Percentiles rank a stretch among this genome's conserved stretches.
Conservation (phyloP, 2,888 invertebrate genomes). For the Hofmannophila pseudospretella region DNA sequence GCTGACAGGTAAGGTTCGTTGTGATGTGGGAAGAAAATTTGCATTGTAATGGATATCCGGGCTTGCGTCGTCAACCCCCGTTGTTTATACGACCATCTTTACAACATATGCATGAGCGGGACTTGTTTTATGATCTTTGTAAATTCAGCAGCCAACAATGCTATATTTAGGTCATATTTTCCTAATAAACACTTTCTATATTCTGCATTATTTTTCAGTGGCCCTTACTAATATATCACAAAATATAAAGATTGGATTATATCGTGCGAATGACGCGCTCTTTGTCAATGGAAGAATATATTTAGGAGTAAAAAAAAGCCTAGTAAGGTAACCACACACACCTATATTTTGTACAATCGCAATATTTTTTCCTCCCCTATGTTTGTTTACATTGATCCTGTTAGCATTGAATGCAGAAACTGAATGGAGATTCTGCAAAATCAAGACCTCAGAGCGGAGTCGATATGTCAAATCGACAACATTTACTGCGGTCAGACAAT, state of each 20-base stretch:
- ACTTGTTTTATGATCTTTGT: slow-evolving; percentile 32
- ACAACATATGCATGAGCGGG: slow-evolving; percentile 33
- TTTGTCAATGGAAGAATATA: no score
- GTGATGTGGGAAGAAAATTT: slow-evolving; percentile 56
- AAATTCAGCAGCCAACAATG: slow-evolving; percentile 32
- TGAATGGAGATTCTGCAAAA: slow-evolving; percentile 34
- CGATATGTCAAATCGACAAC: slow-evolving; percentile 48
- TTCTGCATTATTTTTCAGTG: not conserved
- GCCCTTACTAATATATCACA: no score
- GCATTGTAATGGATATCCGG: slow-evolving; percentile 68
- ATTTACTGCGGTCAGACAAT: slow-evolving; percentile 43
- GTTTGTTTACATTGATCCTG: slow-evolving; percentile 18
- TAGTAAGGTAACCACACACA: no score
- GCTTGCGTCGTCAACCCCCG: slow-evolving; percentile 33
- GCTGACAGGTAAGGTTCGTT: slow-evolving; percentile 57
- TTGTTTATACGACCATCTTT: slow-evolving; percentile 46
- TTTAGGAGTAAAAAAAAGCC: no score
- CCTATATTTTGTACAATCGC: not conserved
- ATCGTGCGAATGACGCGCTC: no score
- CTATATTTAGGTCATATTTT: slow-evolving; percentile 14
- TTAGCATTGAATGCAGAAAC: slow-evolving; percentile 23
- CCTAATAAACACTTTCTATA: not conserved
- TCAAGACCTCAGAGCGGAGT: slow-evolving; percentile 37
- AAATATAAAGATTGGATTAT: no score
- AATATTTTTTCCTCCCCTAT: slow-evolving; percentile 6